Evolutionary conservation across 1,140 invertebrate genomes (phyloP).

Genomic region (Himalopsyche phryganea): DNA sequence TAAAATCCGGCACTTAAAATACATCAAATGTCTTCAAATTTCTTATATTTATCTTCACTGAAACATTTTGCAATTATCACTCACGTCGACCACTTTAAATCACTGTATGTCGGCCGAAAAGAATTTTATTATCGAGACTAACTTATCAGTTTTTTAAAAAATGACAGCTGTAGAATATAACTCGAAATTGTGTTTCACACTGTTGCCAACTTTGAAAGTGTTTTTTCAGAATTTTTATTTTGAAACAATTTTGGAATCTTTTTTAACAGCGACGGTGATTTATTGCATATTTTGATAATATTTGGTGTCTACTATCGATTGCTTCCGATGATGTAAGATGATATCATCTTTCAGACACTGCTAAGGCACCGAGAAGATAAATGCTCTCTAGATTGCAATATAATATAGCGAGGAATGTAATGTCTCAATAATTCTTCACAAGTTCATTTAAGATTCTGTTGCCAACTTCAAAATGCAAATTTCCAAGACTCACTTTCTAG

Average conservation of each 20-base stretch:
- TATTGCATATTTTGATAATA: no score
- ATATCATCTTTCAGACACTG: no score
- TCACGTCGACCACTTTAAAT: background rate
- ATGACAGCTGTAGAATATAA: background rate
- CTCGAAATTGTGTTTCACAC: background rate
- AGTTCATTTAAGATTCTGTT: background rate
- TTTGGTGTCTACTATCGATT: background rate
- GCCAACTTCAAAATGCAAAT: slow-evolving; percentile 12
- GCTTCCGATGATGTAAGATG: background rate
- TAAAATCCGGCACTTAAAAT: background rate
- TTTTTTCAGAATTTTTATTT: background rate
- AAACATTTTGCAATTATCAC: background rate
- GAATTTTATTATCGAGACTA: background rate
- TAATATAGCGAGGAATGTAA: background rate
- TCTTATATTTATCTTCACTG: background rate
- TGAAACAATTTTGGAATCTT: background rate
- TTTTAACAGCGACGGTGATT: no score
- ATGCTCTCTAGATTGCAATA: background rate
- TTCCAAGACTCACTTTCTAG: slow-evolving; percentile 13
- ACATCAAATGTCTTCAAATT: slow-evolving; percentile 2
- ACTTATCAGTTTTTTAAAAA: background rate
- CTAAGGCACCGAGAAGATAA: background rate
- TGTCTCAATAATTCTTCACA: background rate
- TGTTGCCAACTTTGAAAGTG: slow-evolving; percentile 5
- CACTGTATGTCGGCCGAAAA: no score